phyloP scores from a whole-genome alignment of 2,888 invertebrate genomes.

The Drosophila infuscata region DNA sequence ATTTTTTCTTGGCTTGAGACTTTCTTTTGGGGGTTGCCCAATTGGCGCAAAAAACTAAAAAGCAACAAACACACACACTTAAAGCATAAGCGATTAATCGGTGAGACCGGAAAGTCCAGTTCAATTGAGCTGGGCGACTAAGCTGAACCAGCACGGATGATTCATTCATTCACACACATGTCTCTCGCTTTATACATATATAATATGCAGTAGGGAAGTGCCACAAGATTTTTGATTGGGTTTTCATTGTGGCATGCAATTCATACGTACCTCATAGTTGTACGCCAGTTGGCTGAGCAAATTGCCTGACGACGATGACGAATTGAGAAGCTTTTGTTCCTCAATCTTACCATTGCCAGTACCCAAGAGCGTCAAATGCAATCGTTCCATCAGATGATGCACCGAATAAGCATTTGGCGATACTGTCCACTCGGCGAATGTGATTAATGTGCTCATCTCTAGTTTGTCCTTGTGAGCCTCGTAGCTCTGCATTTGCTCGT shows the following conservation, averaged over 20 bases:
- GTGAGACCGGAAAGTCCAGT: constrained; percentile 62
- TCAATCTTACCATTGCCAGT: constrained; percentile 78
- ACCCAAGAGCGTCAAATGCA: constrained; percentile 87
- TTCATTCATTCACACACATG: constrained; percentile 28
- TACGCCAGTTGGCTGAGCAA: constrained; percentile 67
- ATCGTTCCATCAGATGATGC: constrained; percentile 88
- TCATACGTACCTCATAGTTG: constrained; percentile 77
- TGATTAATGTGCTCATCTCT: constrained; percentile 89
- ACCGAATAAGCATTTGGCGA: constrained; percentile 89
- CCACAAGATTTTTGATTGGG: constrained; percentile 27
- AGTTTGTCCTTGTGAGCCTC: constrained; percentile 86
- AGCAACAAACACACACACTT: constrained; percentile 11
- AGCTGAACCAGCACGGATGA: constrained; percentile 22
- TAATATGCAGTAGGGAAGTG: constrained; percentile 28
- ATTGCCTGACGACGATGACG: constrained; percentile 60
- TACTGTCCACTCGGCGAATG: constrained; percentile 90
- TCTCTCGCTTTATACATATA: neutral
- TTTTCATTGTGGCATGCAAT: constrained; percentile 21
- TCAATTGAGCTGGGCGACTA: constrained; percentile 52
- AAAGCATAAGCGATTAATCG: constrained; percentile 22
- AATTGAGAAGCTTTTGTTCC: constrained; percentile 52
- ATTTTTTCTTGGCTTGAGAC: constrained; percentile 33
- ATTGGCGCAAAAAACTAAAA: constrained; percentile 35
- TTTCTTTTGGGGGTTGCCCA: constrained; percentile 59
- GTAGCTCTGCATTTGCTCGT: constrained; percentile 87